Base-by-base conservation (phyloP, 1,140 invertebrate genomes). In the Lordiphosa stackelbergi region DNA sequence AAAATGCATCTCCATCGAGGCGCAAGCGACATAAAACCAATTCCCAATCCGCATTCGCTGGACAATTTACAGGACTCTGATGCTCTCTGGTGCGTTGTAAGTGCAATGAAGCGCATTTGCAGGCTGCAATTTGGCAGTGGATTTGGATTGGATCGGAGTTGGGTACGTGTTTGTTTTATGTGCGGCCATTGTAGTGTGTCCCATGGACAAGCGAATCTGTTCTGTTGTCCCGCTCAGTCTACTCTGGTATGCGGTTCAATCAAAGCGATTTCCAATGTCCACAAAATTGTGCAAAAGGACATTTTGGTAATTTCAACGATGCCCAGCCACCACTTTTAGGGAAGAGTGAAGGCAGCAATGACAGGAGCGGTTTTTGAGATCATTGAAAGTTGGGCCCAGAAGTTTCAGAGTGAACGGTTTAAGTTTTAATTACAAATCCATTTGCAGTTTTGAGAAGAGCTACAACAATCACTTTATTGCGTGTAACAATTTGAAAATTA, bases 21-120 rank as follows among this genome's bases (percentile, higher is more conserved):
- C 77, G 77, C 78, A 83, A 84, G 77, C 77, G 77, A 84, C 77
- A 83, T 84, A 84, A 83, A 83, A 83, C 77, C 72, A 77, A 77
- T 83, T 54, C 61, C 57, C 72, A 60, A 69, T 60, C 64, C 69
- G 47, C 58, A 58, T 58, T 66, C 70, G 52, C 46, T 52, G 71
- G 60, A 69, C 53, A 73, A 63, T 64, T 69, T 68, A 62, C 66
- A 47, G 66, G 16, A 5, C 31, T 36, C 35, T 22, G 49, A 65
- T 49, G n/a, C 53, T 40, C 52, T 56, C 49, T 38, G 43, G 77
- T 56, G 72, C 64, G 66, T 68, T 81, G 75, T 66, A 84, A 83
- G 69, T 83, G 77, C 77, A 81, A 65, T 59, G 77, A 47, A 62
- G 77, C 77, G 77, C 77, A 84, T 62, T 81, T 71, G 46, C 75